phyloP scores from a whole-genome alignment of 2,797 vertebrate genomes.

The Epinephelus awoara region DNA sequence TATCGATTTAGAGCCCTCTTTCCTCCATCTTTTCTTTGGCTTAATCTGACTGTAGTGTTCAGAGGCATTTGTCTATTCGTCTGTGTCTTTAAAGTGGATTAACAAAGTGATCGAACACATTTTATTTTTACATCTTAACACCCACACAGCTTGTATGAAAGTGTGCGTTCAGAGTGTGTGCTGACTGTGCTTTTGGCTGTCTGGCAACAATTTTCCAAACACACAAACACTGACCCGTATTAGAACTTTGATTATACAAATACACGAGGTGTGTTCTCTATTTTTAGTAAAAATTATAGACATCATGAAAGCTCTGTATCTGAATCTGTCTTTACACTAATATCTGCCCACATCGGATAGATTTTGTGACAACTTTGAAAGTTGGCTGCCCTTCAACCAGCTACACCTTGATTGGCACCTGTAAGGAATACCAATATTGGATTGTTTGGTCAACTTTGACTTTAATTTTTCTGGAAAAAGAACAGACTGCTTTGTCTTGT shows the following conservation, averaged over 20 bases:
- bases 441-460: constrained; percentile 3
- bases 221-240: background rate
- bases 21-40: background rate
- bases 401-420: constrained; percentile 7
- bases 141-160: background rate
- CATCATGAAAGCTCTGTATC: background rate
- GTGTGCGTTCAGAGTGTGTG: background rate
- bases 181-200: background rate
- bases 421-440: constrained; percentile 15
- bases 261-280: background rate
- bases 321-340: background rate
- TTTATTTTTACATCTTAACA: background rate
- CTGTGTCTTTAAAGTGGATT: background rate
- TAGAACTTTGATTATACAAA: background rate
- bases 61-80: background rate
- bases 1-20: background rate
- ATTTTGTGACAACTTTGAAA: constrained; percentile 31
- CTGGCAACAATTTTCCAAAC: background rate
- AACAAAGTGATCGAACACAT: background rate
- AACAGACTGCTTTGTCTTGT: background rate
- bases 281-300: no score
- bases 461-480: background rate
- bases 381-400: constrained; percentile 40
- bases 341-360: background rate
- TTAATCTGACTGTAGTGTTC: background rate